A percentile compares a stretch with the other conserved stretches of the same genome.
Conservation (phyloP, 2,113 vertebrate genomes). For the Promerops cafer region DNA sequence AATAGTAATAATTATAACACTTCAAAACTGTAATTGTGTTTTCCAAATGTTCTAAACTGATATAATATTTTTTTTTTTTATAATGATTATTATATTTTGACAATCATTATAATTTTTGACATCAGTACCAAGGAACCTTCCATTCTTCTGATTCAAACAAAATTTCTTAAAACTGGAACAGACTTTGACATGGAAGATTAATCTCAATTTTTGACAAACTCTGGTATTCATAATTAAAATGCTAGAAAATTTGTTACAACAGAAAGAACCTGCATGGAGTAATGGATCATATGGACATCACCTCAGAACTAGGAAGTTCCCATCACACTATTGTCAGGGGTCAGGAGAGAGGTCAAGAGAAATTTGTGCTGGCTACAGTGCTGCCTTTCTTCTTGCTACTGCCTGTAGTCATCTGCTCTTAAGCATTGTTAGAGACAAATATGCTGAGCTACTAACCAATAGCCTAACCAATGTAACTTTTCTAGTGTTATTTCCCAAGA, state of each 20-base stretch:
- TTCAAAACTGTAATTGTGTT: not conserved
- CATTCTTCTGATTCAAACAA: not conserved
- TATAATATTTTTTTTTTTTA: not conserved
- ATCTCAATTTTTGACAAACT: not conserved
- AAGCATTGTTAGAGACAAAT: not conserved
- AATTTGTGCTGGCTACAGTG: not conserved
- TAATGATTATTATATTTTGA: not conserved
- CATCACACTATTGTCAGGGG: not conserved
- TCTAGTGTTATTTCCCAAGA: not conserved
- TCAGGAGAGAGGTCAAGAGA: not conserved
- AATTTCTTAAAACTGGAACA: not conserved
- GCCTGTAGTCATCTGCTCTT: not conserved
- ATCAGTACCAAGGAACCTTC: not conserved
- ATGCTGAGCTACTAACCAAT: not conserved
- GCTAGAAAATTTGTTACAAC: not conserved
- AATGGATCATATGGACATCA: not conserved
- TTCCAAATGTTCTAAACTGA: not conserved
- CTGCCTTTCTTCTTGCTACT: not conserved
- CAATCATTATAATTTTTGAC: not conserved
- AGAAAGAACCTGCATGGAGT: not conserved
- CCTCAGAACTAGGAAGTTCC: not conserved
- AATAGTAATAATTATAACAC: accelerated
- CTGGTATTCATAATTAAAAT: not conserved
- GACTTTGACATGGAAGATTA: not conserved
- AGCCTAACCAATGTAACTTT: not conserved